Evolutionary conservation across 1,140 invertebrate genomes (phyloP), one percentile per base, ranked within the genome.

Genomic region (Doryteuthis pealeii): DNA sequence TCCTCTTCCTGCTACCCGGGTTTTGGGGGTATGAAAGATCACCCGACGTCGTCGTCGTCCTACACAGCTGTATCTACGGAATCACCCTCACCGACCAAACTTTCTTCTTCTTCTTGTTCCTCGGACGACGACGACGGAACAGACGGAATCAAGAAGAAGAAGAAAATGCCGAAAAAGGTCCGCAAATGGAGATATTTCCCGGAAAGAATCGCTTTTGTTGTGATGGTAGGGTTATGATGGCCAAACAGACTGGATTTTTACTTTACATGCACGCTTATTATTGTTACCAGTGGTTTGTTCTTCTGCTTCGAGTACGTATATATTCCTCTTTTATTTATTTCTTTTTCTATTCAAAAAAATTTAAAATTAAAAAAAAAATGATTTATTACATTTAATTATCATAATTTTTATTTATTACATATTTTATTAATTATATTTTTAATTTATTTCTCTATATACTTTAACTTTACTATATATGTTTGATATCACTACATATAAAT

Each of bases 181-280:
- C 79, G 83, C 66, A 85, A 88, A 89, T 97, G 95, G 93, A 97
- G 91, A 90, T 96, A 82, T 98, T 98, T 90, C 95, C 95, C 78
- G 96, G 97, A 68, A 92, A 95, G 85, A 99, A 99, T 91, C 93
- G 93, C 85, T 99, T 99, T 90, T 97, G 94, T 88, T 99, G 96
- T 89, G 93, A 97, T 91, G 97, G 97, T 70, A 91, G 96, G 82
- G 91, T 99, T 74, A 97, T 99, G 93, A 98, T 97, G 91, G 96
- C 96, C 81, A 94, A 94, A 74, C 94, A 97, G 87, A 95, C 94
- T 77, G 94, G 95, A 83, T 76, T 99, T 99, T 91, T 94, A 95
- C 85, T 91, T 99, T 81, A 99, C 97, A 76, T 92, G 98, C 84
- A 91, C 93, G 82, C 91, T 99, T 69, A 98, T 99, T 79, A 92